phyloP scores from a whole-genome alignment of 2,113 vertebrate genomes.

The Raja brachyura region DNA sequence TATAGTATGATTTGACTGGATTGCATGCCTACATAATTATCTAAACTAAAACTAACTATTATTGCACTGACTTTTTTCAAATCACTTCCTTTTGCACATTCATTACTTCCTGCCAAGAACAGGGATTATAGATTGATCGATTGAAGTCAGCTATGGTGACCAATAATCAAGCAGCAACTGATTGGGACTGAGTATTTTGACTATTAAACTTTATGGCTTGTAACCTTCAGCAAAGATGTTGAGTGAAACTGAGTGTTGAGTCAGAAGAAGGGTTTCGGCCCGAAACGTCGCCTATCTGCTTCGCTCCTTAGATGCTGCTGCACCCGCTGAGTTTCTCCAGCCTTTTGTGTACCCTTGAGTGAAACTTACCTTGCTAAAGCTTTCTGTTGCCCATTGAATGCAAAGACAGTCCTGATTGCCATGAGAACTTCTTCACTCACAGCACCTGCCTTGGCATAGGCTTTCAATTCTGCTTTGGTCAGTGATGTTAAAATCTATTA shows the following conservation, averaged over 20 bases:
- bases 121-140: not conserved
- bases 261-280: too few relatives aligned
- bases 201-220: too few relatives aligned
- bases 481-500: conserved; percentile 41
- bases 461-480: conserved; percentile 51
- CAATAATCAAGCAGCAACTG: not conserved
- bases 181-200: too few relatives aligned
- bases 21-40: too few relatives aligned
- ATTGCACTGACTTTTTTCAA: not conserved
- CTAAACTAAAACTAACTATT: not conserved
- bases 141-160: not conserved
- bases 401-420: conserved; percentile 54
- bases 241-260: conserved; percentile 39
- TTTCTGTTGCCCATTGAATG: conserved; percentile 57
- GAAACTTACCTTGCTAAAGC: conserved; percentile 50
- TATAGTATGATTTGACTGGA: too few relatives aligned
- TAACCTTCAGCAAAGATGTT: not conserved
- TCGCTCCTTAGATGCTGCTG: too few relatives aligned
- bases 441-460: conserved; percentile 56
- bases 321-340: too few relatives aligned
- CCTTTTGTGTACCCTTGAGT: too few relatives aligned
- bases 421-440: conserved; percentile 55
- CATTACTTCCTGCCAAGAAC: not conserved
- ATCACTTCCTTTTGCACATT: not conserved
- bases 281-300: too few relatives aligned